Evolutionary conservation across 2,797 vertebrate genomes (phyloP).

Genomic region (Smutsia temminckii): DNA sequence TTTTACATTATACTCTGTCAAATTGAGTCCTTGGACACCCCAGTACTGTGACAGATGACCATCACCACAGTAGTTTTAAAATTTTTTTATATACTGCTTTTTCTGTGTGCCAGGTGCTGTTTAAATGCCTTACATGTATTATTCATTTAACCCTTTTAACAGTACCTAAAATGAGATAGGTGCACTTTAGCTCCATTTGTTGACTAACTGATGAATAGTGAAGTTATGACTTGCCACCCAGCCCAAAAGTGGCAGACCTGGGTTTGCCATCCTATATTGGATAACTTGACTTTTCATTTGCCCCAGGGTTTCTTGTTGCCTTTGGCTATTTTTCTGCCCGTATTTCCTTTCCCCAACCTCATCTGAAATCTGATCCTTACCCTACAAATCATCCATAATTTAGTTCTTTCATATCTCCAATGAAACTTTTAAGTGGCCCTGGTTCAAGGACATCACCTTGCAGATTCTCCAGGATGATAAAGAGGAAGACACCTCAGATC

Average conservation of each 20-base stretch:
- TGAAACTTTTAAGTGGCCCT: background rate
- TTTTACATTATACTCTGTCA: background rate
- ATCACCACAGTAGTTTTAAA: background rate
- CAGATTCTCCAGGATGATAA: background rate
- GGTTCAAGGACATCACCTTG: slow-evolving; percentile 10
- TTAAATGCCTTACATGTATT: background rate
- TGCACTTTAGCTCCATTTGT: background rate
- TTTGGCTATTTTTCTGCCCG: background rate
- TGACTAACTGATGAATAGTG: background rate
- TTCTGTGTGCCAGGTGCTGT: background rate
- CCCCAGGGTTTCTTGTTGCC: background rate
- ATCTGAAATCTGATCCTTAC: slow-evolving; percentile 1
- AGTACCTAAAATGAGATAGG: background rate
- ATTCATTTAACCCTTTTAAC: background rate
- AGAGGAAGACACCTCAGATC: background rate
- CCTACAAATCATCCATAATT: background rate
- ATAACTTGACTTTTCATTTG: background rate
- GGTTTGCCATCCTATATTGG: background rate
- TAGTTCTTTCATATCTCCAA: background rate
- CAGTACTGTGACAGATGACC: background rate
- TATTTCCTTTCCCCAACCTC: background rate
- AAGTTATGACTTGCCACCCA: background rate
- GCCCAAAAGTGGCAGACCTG: background rate
- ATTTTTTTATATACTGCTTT: background rate
- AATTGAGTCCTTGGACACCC: background rate